Evolutionary conservation across 2,113 vertebrate genomes (phyloP), one percentile per base, ranked within the genome.

Genomic region (Mobula birostris): DNA sequence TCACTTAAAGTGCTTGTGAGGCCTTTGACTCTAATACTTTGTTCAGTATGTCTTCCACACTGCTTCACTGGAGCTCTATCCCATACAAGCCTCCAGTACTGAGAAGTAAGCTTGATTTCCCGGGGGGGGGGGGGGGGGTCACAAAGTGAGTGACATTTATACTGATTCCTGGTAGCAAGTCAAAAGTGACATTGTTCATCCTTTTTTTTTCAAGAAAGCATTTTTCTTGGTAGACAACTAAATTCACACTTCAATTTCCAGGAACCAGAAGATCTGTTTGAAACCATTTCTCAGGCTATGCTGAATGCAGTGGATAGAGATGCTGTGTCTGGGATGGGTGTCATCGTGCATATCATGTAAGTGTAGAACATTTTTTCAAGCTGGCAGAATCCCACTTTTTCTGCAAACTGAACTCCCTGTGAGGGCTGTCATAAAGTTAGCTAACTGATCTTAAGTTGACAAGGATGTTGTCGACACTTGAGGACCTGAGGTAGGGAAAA

Each of bases 231-330:
- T 87, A 85, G 58, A 58, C 17, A 68, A 68, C 61, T 63, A 90
- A 90, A 90, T 68, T 27, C n/a, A 32, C 61, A 9, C 74, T 93
- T 74, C 36, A 2, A 74, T 56, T 95, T 40, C 48, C 96, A 99
- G 98, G 98, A 98, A 32, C 97, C 98, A 0, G 98, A 99, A 0
- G 98, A 99, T 94, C 97, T 99, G 92, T 99, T 99, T 58, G 99
- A 99, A 96, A 99, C 98, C 0, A 99, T 99, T 96, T 99, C 98
- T 0, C 98, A 99, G 96, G 98, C 98, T 32, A 99, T 99, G 98
- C 95, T 99, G 95, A 99, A 99, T 0, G 98, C 99, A 0, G 98
- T 99, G 82, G 98, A 99, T 95, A 97, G 98, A 91, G 98, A 99
- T 24, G 98, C 99, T 0, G 96, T 99, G 1, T 99, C 98, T 0